These are phyloP conservation scores for Pseudochirops cupreus DNA, from an alignment of 2,797 vertebrate species.

Conservation along the genomic window DNA sequence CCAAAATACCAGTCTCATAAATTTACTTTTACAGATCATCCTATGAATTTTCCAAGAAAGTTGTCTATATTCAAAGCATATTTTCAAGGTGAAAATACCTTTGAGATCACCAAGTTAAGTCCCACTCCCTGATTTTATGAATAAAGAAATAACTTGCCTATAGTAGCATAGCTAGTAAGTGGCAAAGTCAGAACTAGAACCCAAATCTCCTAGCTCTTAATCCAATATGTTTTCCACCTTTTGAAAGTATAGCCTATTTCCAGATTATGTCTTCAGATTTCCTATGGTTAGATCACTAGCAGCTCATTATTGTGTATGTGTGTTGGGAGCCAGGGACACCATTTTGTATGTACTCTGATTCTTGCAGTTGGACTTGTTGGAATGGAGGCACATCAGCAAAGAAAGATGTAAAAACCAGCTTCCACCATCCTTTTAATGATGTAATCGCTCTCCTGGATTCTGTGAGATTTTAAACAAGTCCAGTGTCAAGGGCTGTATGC, in stretches of 20 bases:
- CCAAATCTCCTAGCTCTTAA: neutral
- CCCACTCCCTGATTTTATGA: neutral
- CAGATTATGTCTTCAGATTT: conserved; percentile 22
- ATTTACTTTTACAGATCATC: neutral
- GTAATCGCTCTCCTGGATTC: conserved; percentile 65
- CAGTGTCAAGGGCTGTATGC: conserved; percentile 35
- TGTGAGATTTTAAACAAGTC: conserved; percentile 46
- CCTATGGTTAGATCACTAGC: neutral
- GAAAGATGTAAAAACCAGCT: neutral
- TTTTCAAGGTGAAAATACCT: neutral
- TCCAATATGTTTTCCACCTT: neutral
- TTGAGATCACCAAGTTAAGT: neutral
- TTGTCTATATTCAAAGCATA: neutral
- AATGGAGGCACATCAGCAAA: neutral
- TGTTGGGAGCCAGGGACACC: neutral
- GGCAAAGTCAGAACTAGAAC: neutral
- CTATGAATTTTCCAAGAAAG: neutral
- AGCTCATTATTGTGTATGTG: neutral
- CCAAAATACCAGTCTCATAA: neutral
- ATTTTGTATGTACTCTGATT: conserved; percentile 14
- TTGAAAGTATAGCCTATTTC: neutral
- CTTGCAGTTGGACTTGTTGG: neutral
- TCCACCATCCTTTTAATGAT: conserved; percentile 40
- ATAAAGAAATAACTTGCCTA: neutral
- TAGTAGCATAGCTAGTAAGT: neutral